A percentile compares a stretch with the other conserved stretches of the same genome.
These are phyloP conservation scores for Merodon equestris DNA, from an alignment of 2,888 invertebrate species.

Conservation along the genomic window DNA sequence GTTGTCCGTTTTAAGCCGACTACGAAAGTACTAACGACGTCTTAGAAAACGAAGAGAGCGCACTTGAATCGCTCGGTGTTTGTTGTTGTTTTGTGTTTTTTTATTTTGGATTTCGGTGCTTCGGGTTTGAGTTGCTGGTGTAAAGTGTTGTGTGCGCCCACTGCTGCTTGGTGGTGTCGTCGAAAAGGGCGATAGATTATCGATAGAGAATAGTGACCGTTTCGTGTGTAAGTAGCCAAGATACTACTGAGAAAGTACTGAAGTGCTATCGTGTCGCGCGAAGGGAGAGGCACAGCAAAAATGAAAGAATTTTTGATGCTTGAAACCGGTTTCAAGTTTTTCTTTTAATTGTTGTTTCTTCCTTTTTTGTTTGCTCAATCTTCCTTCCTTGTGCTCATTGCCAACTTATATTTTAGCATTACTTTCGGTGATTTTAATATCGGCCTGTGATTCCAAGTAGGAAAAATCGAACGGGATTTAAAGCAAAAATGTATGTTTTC, in stretches of 20 bases:
- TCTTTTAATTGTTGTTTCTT: no score
- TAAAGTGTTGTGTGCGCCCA: constrained; percentile 3
- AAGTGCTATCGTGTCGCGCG: constrained; percentile 9
- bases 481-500: constrained; percentile 10
- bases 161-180: constrained; percentile 15
- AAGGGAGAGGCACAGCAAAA: constrained; percentile 23
- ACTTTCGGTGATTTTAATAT: constrained; percentile 11
- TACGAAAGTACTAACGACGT: not conserved
- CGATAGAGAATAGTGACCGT: not conserved
- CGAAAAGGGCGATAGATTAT: constrained; percentile 37
- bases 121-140: not conserved
- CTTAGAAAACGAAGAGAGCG: constrained; percentile 30
- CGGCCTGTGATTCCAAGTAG: constrained; percentile 1
- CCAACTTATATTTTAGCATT: constrained; percentile 39
- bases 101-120: constrained; percentile 10
- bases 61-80: constrained; percentile 25
- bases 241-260: constrained; percentile 53
- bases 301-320: constrained; percentile 52
- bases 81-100: constrained; percentile 13
- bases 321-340: constrained; percentile 43
- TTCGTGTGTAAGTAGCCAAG: constrained; percentile 24
- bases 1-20: constrained; percentile 38
- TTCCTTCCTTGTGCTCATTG: constrained; percentile 27
- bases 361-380: no score
- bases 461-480: constrained; percentile 20